Evolutionary conservation across 2,888 invertebrate species (phyloP).

Genomic region (Orthonevra nobilis): DNA sequence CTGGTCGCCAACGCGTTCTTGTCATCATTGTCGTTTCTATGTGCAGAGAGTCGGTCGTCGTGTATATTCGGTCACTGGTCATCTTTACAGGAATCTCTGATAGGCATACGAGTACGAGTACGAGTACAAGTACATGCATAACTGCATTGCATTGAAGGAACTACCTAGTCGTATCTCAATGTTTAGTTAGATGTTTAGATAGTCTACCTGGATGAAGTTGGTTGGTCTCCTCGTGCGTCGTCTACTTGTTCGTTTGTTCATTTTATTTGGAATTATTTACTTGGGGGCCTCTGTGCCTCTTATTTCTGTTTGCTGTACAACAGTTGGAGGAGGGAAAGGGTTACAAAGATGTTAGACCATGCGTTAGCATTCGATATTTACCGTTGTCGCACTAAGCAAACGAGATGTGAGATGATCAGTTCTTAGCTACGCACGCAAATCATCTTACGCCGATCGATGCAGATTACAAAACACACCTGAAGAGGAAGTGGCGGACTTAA

Average conservation of each 20-base stretch:
- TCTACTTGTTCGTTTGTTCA: slow-evolving; percentile 5
- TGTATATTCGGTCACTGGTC: slow-evolving; percentile 53
- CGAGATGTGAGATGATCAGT: slow-evolving; percentile 22
- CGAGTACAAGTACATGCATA: no score
- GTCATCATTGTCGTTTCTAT: slow-evolving; percentile 34
- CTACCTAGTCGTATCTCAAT: slow-evolving; percentile 3
- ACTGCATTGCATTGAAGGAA: background rate
- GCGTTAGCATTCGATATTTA: slow-evolving; percentile 60
- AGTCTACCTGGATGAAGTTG: no score
- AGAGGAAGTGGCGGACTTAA: background rate
- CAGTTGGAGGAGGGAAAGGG: background rate
- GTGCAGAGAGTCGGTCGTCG: slow-evolving; percentile 7
- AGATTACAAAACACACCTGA: background rate
- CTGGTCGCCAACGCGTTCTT: slow-evolving; percentile 41
- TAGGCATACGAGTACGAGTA: slow-evolving; percentile 25
- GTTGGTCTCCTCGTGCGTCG: slow-evolving; percentile 41
- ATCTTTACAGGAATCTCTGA: slow-evolving; percentile 44
- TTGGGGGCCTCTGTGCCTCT: slow-evolving; percentile 7
- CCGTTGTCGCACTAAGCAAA: slow-evolving; percentile 66
- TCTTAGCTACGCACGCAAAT: slow-evolving; percentile 16
- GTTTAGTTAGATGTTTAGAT: slow-evolving; percentile 59
- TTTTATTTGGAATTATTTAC: slow-evolving; percentile 12
- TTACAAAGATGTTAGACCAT: slow-evolving; percentile 6
- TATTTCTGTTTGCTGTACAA: slow-evolving; percentile 13
- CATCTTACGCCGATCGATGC: background rate